A percentile compares a stretch with the other conserved stretches of the same genome.
Evolutionary conservation across 2,888 invertebrate species (phyloP).

Genomic region (Tetramorium bicarinatum): DNA sequence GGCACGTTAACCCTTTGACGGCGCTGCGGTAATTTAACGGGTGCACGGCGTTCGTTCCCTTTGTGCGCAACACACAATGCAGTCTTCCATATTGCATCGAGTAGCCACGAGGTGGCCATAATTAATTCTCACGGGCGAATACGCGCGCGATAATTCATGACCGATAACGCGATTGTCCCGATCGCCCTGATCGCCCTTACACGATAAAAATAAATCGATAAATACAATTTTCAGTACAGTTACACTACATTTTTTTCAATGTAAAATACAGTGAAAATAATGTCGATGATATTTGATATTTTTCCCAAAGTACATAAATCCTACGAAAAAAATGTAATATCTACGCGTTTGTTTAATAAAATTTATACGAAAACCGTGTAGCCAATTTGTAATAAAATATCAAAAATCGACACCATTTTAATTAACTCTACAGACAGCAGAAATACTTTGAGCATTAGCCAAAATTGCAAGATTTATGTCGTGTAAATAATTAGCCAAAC

Average conservation of each 20-base stretch:
- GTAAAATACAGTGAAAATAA: not conserved
- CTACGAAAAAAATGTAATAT: not conserved
- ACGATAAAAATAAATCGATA: conserved; percentile 29
- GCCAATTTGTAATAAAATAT: not conserved
- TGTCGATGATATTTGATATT: not conserved
- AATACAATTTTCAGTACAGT: conserved; percentile 3
- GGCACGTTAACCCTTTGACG: conserved; percentile 47
- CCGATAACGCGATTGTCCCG: conserved; percentile 33
- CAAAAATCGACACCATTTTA: not conserved
- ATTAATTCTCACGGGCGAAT: conserved; percentile 49
- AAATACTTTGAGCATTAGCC: not conserved
- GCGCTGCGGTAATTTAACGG: conserved; percentile 41
- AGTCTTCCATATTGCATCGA: conserved; percentile 46
- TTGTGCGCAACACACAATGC: conserved; percentile 40
- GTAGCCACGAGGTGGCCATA: conserved; percentile 42
- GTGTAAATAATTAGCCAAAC: not conserved
- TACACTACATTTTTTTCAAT: not conserved
- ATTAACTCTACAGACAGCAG: not conserved
- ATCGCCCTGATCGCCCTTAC: conserved; percentile 24
- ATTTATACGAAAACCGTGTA: not conserved
- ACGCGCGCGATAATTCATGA: conserved; percentile 44
- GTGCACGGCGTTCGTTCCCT: conserved; percentile 32
- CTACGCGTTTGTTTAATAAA: not conserved
- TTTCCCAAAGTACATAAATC: conserved; percentile 5
- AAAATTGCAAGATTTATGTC: not conserved